These are phyloP conservation scores for Albula glossodonta DNA, from an alignment of 2,113 vertebrate genomes.

Conservation along the genomic window DNA sequence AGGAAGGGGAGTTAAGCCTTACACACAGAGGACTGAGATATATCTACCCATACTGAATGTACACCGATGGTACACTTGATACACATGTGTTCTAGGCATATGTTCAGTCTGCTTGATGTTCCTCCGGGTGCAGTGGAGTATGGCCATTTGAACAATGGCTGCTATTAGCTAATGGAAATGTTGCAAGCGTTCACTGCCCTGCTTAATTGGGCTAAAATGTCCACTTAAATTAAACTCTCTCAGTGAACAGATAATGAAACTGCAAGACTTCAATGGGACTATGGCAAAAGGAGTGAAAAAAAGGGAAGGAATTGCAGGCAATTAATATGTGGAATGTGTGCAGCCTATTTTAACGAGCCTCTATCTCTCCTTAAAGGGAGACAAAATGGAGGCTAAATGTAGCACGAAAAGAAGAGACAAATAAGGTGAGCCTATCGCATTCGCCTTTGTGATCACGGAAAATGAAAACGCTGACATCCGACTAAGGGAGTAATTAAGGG, in stretches of 20 bases:
- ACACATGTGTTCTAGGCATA: constrained; percentile 1
- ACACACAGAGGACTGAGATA: constrained; percentile 6
- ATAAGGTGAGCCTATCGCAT: constrained; percentile 31
- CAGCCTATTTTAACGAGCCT: constrained; percentile 12
- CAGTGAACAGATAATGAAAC: constrained; percentile 60
- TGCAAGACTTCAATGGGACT: constrained; percentile 39
- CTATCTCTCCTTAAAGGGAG: constrained; percentile 7
- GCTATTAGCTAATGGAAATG: constrained; percentile 67
- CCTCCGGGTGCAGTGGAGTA: constrained; percentile 38
- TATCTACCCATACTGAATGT: background rate
- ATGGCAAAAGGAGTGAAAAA: background rate
- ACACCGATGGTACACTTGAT: constrained; percentile 24
- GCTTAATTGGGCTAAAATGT: constrained; percentile 72
- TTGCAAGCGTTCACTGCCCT: constrained; percentile 58
- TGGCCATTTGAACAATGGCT: constrained; percentile 63
- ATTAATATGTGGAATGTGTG: constrained; percentile 32
- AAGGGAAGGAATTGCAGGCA: background rate
- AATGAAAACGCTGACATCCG: constrained; percentile 17
- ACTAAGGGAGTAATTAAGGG: constrained; percentile 38
- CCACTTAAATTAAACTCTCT: constrained; percentile 65
- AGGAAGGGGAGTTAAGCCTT: constrained; percentile 31
- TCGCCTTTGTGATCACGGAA: background rate
- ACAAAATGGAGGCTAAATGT: background rate
- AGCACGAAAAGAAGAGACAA: constrained; percentile 16
- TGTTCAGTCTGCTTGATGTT: background rate